Percentiles rank a stretch among this genome's conserved stretches.
Evolutionary conservation across 2,797 vertebrate species (phyloP).

Genomic region (Sebastes elongatus): DNA sequence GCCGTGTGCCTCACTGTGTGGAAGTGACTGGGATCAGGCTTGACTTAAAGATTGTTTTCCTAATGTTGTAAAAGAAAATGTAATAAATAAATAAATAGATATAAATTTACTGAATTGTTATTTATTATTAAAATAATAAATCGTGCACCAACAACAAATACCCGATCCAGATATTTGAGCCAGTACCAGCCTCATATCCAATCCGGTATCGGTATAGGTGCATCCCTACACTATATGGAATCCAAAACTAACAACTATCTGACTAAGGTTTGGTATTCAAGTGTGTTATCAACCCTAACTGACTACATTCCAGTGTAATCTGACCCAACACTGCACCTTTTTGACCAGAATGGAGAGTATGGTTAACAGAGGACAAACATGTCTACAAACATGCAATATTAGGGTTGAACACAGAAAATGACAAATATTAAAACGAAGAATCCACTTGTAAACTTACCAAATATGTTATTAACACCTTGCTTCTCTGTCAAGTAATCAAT

Average conservation of each 20-base stretch:
- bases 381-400: not conserved
- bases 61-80: too few relatives aligned
- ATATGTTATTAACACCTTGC: constrained; percentile 87
- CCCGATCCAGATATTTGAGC: too few relatives aligned
- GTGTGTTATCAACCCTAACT: not conserved
- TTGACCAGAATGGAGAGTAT: not conserved
- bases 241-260: not conserved
- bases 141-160: too few relatives aligned
- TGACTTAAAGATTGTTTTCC: too few relatives aligned
- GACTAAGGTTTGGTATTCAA: not conserved
- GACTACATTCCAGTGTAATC: not conserved
- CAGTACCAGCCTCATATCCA: too few relatives aligned
- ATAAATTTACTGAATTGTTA: too few relatives aligned
- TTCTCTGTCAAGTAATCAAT: constrained; percentile 88
- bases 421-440: constrained; percentile 2
- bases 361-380: not conserved
- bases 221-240: too few relatives aligned
- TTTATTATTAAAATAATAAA: too few relatives aligned
- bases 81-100: too few relatives aligned
- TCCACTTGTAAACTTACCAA: constrained; percentile 86
- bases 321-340: not conserved
- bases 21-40: too few relatives aligned
- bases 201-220: too few relatives aligned
- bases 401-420: not conserved
- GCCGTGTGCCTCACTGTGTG: too few relatives aligned